phyloP scores from a whole-genome alignment of 2,797 vertebrate species.

The Leptoclinus maculatus region DNA sequence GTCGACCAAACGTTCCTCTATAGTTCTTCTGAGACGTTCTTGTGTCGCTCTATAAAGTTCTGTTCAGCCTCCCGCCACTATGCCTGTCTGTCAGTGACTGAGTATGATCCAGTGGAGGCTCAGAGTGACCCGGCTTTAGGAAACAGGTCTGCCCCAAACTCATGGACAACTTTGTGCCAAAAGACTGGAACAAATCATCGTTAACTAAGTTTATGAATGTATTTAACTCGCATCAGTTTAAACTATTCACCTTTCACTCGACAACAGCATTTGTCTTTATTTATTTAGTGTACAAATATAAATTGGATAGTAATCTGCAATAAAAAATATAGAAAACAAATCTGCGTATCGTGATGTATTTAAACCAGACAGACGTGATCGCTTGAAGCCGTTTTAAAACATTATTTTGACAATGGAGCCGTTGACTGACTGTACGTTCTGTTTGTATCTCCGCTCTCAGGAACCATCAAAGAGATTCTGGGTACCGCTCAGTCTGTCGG shows the following conservation, averaged over 20 bases:
- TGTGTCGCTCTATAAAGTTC: too few relatives aligned
- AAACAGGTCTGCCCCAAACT: constrained; percentile 78
- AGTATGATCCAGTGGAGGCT: constrained; percentile 88
- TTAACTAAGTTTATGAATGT: neutral
- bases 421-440: too few relatives aligned
- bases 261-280: too few relatives aligned
- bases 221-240: neutral
- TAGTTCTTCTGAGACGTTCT: too few relatives aligned
- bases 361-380: too few relatives aligned
- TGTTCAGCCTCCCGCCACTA: constrained; percentile 84
- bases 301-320: too few relatives aligned
- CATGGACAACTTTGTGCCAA: constrained; percentile 86
- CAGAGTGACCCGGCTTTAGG: constrained; percentile 82
- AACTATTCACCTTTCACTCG: neutral
- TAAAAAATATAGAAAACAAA: too few relatives aligned
- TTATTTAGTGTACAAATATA: too few relatives aligned
- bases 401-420: too few relatives aligned
- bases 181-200: constrained; percentile 77
- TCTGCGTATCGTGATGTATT: too few relatives aligned
- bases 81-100: constrained; percentile 77
- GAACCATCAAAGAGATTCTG: constrained; percentile 97
- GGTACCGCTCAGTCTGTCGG: constrained; percentile 97
- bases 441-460: constrained; percentile 64
- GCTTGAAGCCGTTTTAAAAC: too few relatives aligned
- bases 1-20: neutral